Conservation (phyloP, 35 echinoderm and acorn worm genomes). For the Apostichopus japonicus region DNA sequence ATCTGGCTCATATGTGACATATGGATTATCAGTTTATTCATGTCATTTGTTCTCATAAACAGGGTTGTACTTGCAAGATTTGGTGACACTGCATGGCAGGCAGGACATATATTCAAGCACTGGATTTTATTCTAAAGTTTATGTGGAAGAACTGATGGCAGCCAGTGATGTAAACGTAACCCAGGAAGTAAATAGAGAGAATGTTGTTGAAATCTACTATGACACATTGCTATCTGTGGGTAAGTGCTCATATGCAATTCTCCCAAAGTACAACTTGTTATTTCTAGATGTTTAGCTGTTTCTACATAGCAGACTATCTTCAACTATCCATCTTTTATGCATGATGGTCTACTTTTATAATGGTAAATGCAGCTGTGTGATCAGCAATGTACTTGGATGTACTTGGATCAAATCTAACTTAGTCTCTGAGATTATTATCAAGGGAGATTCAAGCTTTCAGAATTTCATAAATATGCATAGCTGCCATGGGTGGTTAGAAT, state of each 20-base stretch:
- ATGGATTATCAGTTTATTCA: no score
- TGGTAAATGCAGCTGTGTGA: no score
- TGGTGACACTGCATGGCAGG: slow-evolving; percentile 12
- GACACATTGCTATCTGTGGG: not conserved
- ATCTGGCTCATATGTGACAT: no score
- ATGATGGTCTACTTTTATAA: no score
- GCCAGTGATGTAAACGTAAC: not conserved
- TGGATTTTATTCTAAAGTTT: slow-evolving; percentile 7
- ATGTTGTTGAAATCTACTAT: not conserved
- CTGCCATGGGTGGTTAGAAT: not conserved
- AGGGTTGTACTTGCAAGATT: not conserved
- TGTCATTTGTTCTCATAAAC: not conserved
- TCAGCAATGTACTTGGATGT: no score
- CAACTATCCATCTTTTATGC: no score
- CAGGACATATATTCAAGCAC: not conserved
- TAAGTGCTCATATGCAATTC: not conserved
- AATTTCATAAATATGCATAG: slow-evolving; percentile 3
- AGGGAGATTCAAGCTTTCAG: not conserved
- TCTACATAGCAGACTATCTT: no score
- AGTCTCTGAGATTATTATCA: no score
- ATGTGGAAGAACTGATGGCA: not conserved
- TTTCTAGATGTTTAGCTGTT: no score
- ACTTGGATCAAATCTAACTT: no score
- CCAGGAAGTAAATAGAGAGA: not conserved
- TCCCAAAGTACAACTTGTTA: no score